Conservation (phyloP, 35 echinoderm and acorn worm species). For the Nesometra sesokonis region DNA sequence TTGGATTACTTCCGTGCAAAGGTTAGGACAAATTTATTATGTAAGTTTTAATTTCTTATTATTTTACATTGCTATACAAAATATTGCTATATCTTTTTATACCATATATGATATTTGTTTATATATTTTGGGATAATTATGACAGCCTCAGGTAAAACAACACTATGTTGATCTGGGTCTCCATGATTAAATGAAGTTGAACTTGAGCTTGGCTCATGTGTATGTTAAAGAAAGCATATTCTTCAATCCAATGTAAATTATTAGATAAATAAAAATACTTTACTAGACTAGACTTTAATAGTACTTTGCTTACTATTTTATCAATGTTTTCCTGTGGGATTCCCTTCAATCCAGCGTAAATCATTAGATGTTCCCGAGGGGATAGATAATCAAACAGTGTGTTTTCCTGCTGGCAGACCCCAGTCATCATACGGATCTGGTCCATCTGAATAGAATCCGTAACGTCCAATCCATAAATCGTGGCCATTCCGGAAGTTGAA, state of each 20-base stretch:
- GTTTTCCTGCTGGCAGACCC: constrained; percentile 54
- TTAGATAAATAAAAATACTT: not conserved
- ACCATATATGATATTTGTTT: too few species aligned
- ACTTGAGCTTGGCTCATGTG: too few species aligned
- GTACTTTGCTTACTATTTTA: not conserved
- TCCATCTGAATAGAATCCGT: constrained; percentile 22
- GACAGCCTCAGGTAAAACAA: too few species aligned
- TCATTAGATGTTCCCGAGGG: constrained; percentile 39
- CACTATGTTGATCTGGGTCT: too few species aligned
- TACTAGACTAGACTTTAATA: not conserved
- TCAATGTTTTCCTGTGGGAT: constrained; percentile 34
- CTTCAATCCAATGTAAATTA: not conserved
- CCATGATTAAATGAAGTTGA: too few species aligned
- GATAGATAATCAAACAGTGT: constrained; percentile 43
- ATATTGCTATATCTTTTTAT: too few species aligned
- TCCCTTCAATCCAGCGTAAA: constrained; percentile 59
- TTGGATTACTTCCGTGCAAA: too few species aligned
- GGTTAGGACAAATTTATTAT: too few species aligned
- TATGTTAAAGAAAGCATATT: not conserved
- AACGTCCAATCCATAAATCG: constrained; percentile 40
- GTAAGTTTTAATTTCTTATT: too few species aligned
- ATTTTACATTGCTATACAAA: too few species aligned
- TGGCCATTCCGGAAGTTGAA: constrained; percentile 24
- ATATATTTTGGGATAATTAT: too few species aligned
- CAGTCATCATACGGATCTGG: constrained; percentile 34